Conservation (phyloP, 2,888 invertebrate species). For the Agrotis clavis region DNA sequence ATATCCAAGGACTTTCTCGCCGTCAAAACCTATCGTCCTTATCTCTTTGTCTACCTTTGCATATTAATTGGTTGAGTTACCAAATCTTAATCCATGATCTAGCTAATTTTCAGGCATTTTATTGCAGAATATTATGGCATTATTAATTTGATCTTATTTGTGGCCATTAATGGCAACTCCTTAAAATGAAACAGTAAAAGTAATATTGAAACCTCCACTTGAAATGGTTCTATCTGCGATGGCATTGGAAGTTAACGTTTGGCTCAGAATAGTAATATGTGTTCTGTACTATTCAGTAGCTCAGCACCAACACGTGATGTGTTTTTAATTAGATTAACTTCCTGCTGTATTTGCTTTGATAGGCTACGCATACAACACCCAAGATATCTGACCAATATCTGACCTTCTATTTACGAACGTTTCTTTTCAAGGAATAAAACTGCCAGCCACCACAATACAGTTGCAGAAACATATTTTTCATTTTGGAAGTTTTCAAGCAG, state of each 20-base stretch:
- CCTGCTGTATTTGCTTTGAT: slow-evolving; percentile 61
- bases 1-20: slow-evolving; percentile 28
- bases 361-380: slow-evolving; percentile 19
- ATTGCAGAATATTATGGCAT: neutral
- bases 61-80: neutral
- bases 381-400: slow-evolving; percentile 22
- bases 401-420: slow-evolving; percentile 14
- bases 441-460: too few relatives aligned
- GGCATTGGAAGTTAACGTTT: slow-evolving; percentile 49
- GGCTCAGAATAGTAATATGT: slow-evolving; percentile 63
- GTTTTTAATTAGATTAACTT: slow-evolving; percentile 77
- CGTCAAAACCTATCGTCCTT: neutral
- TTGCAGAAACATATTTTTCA: too few relatives aligned
- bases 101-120: neutral
- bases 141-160: slow-evolving; percentile 2
- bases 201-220: slow-evolving; percentile 24
- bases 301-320: slow-evolving; percentile 67
- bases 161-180: neutral
- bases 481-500: too few relatives aligned
- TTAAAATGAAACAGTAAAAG: slow-evolving; percentile 14
- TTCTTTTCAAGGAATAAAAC: neutral
- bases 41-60: neutral
- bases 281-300: slow-evolving; percentile 47
- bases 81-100: neutral
- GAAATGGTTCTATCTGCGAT: slow-evolving; percentile 43